These are phyloP conservation scores for Dreissena rostriformis DNA, from an alignment of 1,140 invertebrate species.

Conservation along the genomic window DNA sequence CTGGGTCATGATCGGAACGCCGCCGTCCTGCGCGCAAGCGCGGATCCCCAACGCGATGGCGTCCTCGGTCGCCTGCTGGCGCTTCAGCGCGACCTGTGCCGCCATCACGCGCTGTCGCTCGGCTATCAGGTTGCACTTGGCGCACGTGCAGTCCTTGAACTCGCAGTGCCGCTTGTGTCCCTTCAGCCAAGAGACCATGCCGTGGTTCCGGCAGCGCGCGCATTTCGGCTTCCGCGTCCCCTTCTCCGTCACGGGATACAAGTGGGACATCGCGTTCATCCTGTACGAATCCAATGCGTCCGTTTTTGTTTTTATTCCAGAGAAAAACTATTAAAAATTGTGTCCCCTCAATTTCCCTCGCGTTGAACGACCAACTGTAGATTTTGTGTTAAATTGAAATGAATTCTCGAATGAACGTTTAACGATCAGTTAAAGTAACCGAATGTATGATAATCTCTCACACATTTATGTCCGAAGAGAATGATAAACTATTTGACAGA, in stretches of 20 bases:
- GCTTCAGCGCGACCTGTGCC: constrained; percentile 95
- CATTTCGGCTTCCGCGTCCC: constrained; percentile 83
- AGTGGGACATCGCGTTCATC: constrained; percentile 72
- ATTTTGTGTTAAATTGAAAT: too few relatives aligned
- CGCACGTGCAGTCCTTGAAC: constrained; percentile 90
- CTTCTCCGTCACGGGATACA: constrained; percentile 80
- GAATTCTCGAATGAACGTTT: too few relatives aligned
- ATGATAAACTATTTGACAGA: too few relatives aligned
- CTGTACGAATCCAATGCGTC: constrained; percentile 1
- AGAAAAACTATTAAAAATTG: too few relatives aligned
- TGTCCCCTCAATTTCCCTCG: too few relatives aligned
- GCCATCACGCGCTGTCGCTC: constrained; percentile 81
- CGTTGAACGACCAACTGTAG: too few relatives aligned
- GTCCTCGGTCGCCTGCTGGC: constrained; percentile 98
- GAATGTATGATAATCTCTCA: too few relatives aligned
- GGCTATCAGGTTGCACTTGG: constrained; percentile 91
- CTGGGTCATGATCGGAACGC: constrained; percentile 91
- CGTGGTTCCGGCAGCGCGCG: constrained; percentile 90
- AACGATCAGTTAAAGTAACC: too few relatives aligned
- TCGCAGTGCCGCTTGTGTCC: constrained; percentile 95
- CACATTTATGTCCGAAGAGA: too few relatives aligned
- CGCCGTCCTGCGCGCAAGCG: constrained; percentile 92
- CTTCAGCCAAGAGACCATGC: constrained; percentile 91
- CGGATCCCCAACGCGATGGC: constrained; percentile 96
- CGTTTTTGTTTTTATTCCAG: too few relatives aligned